Evolutionary conservation across 2,797 vertebrate genomes (phyloP), one percentile per base, ranked within the genome.

Genomic region (Sus cebifrons): DNA sequence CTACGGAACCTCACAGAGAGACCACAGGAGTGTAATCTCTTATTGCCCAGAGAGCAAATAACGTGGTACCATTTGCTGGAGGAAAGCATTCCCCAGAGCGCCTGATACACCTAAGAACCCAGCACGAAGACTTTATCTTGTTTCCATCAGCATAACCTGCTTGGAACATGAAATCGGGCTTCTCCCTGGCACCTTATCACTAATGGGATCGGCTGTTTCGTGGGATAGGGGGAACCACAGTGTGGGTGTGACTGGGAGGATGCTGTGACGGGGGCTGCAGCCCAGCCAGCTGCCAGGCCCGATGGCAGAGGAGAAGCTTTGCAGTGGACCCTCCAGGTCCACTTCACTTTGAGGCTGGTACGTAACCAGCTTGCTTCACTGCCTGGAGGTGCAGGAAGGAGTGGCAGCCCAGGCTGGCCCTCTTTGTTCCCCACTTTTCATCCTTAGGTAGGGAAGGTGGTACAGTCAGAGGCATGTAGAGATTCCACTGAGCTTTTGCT

Each of bases 81-180:
- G 58, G 73, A 65, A 81, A 65, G 54, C 54, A 6, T 44, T 73
- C 32, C 29, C 79, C 20, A 81, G 56, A 40, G 56, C 36, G 91
- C 84, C 44, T 0, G 18, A 17, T 49, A 21, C 17, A 62, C 44
- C 56, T 18, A n/a, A 77, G 58, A 54, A 62, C 73, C 62, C 44
- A 78, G 71, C 13, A 75, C 0, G 5, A 58, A 52, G 40, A 15
- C 60, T 82, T 84, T 81, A 68, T 93, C 92, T 89, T 85, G 92
- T 95, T 96, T 89, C 71, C 77, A 91, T 96, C 90, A 78, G 36
- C 49, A 70, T 52, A 87, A 89, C 62, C 89, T 89, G 56, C 73
- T 64, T 27, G 49, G 70, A 84, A 89, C 90, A 89, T 20, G 75
- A 86, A 36, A 92, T 44, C 32, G 21, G 64, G n/a, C 88, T 85